These are phyloP conservation scores for Lasioglossum calceatum DNA, from an alignment of 2,888 invertebrate genomes.

Conservation along the genomic window DNA sequence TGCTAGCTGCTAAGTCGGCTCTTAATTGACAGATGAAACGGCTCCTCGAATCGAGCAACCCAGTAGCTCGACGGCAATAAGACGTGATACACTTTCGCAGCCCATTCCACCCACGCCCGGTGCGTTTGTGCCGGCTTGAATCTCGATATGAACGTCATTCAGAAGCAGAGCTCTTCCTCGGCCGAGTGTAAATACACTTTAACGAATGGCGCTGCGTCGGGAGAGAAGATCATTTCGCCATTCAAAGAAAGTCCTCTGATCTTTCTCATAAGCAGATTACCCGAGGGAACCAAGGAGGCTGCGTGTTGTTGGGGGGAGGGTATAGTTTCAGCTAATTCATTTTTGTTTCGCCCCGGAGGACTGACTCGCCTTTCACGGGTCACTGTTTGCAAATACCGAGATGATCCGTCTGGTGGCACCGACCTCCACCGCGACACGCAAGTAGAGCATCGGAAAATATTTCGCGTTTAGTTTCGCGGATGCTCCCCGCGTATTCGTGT, in stretches of 20 bases:
- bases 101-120: background rate
- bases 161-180: slow-evolving; percentile 25
- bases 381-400: background rate
- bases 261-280: slow-evolving; percentile 34
- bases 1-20: slow-evolving; percentile 55
- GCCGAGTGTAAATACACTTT: slow-evolving; percentile 21
- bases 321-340: slow-evolving; percentile 50
- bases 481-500: background rate
- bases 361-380: background rate
- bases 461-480: background rate
- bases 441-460: background rate
- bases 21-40: slow-evolving; percentile 65
- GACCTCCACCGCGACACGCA: background rate
- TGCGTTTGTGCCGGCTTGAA: slow-evolving; percentile 17
- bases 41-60: slow-evolving; percentile 40
- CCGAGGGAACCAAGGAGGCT: background rate
- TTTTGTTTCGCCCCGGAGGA: slow-evolving; percentile 26
- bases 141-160: slow-evolving; percentile 26
- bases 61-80: slow-evolving; percentile 31
- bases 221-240: slow-evolving; percentile 2
- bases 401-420: background rate
- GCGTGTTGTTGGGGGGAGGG: background rate
- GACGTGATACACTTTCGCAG: slow-evolving; percentile 44
- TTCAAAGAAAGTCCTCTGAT: slow-evolving; percentile 2
- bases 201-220: slow-evolving; percentile 23